phyloP scores from a whole-genome alignment of 92 coral and sea anemone genomes.

The Meandrina meandrites region DNA sequence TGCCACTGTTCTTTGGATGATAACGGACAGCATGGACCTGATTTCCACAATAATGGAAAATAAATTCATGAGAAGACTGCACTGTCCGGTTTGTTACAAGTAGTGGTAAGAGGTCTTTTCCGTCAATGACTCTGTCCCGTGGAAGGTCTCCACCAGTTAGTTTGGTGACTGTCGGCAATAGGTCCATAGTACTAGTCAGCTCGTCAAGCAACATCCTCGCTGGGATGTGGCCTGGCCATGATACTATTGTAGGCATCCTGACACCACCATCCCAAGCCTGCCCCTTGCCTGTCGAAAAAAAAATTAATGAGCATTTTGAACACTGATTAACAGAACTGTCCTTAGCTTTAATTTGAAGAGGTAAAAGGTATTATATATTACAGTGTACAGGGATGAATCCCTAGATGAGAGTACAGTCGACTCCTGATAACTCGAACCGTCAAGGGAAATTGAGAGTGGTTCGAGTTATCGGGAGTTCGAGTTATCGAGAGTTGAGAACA shows the following conservation, averaged over 20 bases:
- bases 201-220: slow-evolving; percentile 65
- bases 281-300: slow-evolving; percentile 70
- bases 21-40: slow-evolving; percentile 91
- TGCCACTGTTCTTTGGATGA: slow-evolving; percentile 59
- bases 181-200: slow-evolving; percentile 78
- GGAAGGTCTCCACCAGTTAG: slow-evolving; percentile 66
- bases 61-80: slow-evolving; percentile 70
- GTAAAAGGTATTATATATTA: too few relatives aligned
- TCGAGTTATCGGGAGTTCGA: too few relatives aligned
- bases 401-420: too few relatives aligned
- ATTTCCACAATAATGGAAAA: slow-evolving; percentile 89
- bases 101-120: slow-evolving; percentile 76
- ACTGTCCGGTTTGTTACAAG: slow-evolving; percentile 44
- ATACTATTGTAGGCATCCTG: slow-evolving; percentile 79
- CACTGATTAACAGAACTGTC: too few relatives aligned
- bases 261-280: slow-evolving; percentile 92
- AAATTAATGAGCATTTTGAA: neutral
- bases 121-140: slow-evolving; percentile 76
- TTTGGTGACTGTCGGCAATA: slow-evolving; percentile 73
- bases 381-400: too few relatives aligned
- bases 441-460: too few relatives aligned
- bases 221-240: slow-evolving; percentile 78
- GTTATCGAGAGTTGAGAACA: too few relatives aligned
- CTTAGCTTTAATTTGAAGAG: too few relatives aligned
- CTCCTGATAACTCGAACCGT: too few relatives aligned